Conservation (phyloP, 1,140 invertebrate species). For the Drosophila sulfurigaster region DNA sequence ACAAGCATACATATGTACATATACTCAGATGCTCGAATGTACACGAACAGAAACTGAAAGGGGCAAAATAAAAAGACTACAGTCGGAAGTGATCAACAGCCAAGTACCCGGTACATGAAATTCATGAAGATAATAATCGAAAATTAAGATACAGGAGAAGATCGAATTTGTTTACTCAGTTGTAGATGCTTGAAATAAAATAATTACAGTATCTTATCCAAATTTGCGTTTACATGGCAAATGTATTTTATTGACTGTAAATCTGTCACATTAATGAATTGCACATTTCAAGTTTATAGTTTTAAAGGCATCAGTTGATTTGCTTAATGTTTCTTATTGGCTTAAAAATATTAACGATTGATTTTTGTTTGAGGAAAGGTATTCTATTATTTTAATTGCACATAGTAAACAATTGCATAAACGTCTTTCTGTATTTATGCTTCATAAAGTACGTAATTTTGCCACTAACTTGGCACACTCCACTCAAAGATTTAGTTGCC, state of each 20-base stretch:
- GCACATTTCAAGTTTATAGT: no score
- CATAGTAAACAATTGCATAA: no score
- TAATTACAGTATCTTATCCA: no score
- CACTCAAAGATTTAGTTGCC: not conserved
- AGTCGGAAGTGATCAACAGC: not conserved
- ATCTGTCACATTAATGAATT: no score
- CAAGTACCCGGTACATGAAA: not conserved
- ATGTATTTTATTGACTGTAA: no score
- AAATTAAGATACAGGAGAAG: slow-evolving; percentile 12
- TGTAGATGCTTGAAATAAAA: not conserved
- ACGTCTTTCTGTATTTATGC: no score
- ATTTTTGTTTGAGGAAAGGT: no score
- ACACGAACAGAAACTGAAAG: slow-evolving; percentile 22
- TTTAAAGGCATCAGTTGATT: no score
- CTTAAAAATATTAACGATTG: no score
- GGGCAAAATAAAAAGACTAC: slow-evolving; percentile 5
- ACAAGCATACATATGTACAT: slow-evolving; percentile 3
- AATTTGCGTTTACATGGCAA: no score
- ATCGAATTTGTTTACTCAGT: not conserved
- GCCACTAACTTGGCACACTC: not conserved
- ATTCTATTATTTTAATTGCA: no score
- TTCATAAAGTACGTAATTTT: not conserved
- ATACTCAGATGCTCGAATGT: not conserved
- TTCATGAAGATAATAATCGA: not conserved
- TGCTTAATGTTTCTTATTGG: no score